Conservation (phyloP, 2,113 vertebrate species). For the Ochotona curzoniae region DNA sequence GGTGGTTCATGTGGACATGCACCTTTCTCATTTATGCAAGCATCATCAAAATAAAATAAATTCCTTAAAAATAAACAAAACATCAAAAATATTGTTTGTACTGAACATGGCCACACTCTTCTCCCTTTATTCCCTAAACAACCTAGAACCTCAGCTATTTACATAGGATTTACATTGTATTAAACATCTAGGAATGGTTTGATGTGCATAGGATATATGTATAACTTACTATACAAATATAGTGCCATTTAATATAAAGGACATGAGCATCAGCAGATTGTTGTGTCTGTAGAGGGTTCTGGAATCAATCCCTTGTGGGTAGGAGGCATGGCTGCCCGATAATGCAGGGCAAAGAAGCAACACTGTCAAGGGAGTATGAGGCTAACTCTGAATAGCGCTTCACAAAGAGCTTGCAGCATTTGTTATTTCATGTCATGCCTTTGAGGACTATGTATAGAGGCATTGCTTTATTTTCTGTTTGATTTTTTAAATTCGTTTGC, state of each 20-base stretch:
- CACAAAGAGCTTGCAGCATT: neutral
- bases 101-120: neutral
- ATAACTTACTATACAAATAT: neutral
- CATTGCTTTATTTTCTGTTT: no score
- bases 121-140: neutral
- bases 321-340: neutral
- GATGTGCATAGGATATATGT: neutral
- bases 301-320: neutral
- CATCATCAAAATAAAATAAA: no score
- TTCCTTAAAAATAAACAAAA: no score
- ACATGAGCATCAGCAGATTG: neutral
- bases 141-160: neutral
- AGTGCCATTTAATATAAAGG: neutral
- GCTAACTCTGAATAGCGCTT: neutral
- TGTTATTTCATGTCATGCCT: neutral
- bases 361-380: neutral
- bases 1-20: no score
- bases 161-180: slow-evolving; percentile 21
- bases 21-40: no score
- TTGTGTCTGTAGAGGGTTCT: no score
- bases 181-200: neutral
- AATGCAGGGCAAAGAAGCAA: neutral
- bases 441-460: neutral
- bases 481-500: no score
- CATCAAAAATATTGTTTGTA: neutral